These are phyloP conservation scores for Apodemus sylvaticus DNA, from an alignment of 2,113 vertebrate genomes.

Conservation along the genomic window DNA sequence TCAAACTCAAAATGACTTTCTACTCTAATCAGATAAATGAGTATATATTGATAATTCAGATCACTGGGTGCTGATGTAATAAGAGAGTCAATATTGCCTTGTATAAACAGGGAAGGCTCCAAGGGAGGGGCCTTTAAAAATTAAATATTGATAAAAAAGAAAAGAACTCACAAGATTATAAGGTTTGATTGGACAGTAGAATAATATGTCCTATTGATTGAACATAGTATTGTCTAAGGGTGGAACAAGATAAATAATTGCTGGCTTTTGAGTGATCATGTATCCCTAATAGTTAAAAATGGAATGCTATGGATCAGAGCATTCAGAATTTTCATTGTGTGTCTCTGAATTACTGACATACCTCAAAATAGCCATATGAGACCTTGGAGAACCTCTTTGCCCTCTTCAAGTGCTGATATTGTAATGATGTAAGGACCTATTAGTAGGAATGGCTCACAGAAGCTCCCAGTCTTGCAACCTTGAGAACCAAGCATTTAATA, in stretches of 20 bases:
- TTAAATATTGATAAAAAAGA: not conserved
- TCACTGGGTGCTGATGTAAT: not conserved
- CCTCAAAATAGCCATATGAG: not conserved
- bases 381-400: not conserved
- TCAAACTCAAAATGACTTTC: not conserved
- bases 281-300: not conserved
- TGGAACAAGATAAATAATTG: not conserved
- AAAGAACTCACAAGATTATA: not conserved
- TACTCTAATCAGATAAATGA: not conserved
- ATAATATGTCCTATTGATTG: not conserved
- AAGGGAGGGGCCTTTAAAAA: not conserved
- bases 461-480: fast-evolving
- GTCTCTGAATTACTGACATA: not conserved
- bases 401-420: not conserved
- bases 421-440: not conserved
- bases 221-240: not conserved
- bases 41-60: not conserved
- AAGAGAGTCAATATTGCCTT: not conserved
- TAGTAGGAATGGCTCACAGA: not conserved
- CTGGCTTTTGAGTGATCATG: not conserved
- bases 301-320: not conserved
- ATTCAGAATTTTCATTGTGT: not conserved
- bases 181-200: not conserved
- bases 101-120: not conserved
- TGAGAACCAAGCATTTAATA: not conserved